Evolutionary conservation across 2,888 invertebrate genomes (phyloP).

Genomic region (Rhamnusium bicolor): DNA sequence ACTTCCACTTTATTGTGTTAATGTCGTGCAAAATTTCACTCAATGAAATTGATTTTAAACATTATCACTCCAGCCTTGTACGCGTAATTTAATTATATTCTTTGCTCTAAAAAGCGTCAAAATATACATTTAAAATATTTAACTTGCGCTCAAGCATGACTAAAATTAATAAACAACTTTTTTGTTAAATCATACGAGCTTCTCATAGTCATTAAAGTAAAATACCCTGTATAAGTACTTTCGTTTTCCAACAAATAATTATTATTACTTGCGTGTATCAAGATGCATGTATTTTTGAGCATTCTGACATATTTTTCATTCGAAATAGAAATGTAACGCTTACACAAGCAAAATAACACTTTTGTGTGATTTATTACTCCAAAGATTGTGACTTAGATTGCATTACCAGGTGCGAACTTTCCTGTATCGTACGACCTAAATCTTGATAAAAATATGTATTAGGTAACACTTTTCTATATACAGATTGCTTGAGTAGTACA

Average conservation of each 20-base stretch:
- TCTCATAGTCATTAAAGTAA: background rate
- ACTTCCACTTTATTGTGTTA: too few relatives aligned
- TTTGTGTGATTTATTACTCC: conserved; percentile 24
- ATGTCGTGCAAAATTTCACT: too few relatives aligned
- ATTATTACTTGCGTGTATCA: background rate
- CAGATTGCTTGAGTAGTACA: background rate
- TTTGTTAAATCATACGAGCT: too few relatives aligned
- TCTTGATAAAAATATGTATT: conserved; percentile 26
- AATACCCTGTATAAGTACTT: background rate
- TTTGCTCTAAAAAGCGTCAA: too few relatives aligned
- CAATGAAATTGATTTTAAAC: too few relatives aligned
- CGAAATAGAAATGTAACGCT: conserved; percentile 1
- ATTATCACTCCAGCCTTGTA: too few relatives aligned
- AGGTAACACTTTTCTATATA: conserved; percentile 1
- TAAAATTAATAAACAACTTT: too few relatives aligned
- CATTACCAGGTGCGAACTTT: conserved; percentile 26
- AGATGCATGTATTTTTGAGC: background rate
- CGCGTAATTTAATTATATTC: too few relatives aligned
- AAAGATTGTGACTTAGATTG: conserved; percentile 29
- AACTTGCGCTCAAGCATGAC: too few relatives aligned
- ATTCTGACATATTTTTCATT: background rate
- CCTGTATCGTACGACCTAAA: conserved; percentile 9
- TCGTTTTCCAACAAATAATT: background rate
- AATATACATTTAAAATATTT: too few relatives aligned
- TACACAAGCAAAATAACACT: conserved; percentile 9